These are phyloP conservation scores for Tenodera sinensis DNA, from an alignment of 2,888 invertebrate genomes.

Conservation along the genomic window DNA sequence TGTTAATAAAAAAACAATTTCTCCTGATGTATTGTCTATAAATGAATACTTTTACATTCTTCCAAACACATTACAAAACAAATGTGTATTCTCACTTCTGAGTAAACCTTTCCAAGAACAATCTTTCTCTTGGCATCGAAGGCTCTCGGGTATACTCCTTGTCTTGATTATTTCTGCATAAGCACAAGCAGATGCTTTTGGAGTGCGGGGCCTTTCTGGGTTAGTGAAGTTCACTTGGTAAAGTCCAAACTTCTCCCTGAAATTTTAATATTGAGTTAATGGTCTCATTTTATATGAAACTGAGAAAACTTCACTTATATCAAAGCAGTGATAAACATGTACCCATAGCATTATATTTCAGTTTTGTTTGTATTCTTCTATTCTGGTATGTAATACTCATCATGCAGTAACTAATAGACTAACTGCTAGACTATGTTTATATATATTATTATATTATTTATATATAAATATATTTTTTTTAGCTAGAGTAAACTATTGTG, in stretches of 20 bases:
- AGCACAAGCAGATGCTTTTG: constrained; percentile 62
- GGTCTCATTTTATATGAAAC: too few species aligned
- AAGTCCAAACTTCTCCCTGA: constrained; percentile 67
- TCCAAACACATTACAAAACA: neutral
- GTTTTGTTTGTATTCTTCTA: too few species aligned
- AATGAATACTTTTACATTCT: neutral
- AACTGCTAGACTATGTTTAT: too few species aligned
- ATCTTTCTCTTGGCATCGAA: neutral
- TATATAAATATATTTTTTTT: too few species aligned
- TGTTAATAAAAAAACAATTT: neutral
- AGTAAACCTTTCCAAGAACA: neutral
- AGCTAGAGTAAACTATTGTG: too few species aligned
- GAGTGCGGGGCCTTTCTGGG: constrained; percentile 60
- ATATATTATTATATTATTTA: too few species aligned
- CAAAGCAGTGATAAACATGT: too few species aligned
- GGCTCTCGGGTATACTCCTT: neutral
- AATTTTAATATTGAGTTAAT: constrained; percentile 34
- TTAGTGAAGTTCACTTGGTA: constrained; percentile 67
- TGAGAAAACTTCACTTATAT: too few species aligned
- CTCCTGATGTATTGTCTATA: neutral
- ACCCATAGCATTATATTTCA: too few species aligned
- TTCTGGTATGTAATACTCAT: too few species aligned
- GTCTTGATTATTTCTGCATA: constrained; percentile 39
- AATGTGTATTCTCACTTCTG: neutral
- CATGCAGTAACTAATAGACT: too few species aligned